Evolutionary conservation across 1,140 invertebrate species (phyloP), one percentile per base, ranked within the genome.

Genomic region (Trachymyrmex cornetzi): DNA sequence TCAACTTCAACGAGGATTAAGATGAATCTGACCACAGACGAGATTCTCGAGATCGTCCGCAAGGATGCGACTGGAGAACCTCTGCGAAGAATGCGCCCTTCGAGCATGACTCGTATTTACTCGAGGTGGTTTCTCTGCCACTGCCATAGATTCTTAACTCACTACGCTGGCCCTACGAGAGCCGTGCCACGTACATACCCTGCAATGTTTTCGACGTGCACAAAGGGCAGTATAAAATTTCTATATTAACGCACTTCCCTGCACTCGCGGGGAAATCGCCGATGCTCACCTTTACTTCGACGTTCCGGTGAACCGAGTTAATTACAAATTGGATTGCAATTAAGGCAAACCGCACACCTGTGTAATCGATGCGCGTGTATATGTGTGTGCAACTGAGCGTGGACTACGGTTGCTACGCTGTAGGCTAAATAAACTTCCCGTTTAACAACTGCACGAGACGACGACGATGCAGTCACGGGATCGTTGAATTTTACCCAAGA

Each of bases 31-130:
- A 74, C 19, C 14, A 24, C 38, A 59, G 53, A 48, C 6, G 61
- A 50, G 66, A 55, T 85, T 48, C 57, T 53, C 82, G 38, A 34
- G 57, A 66, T 30, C 48, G 27, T 19, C 16, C 74, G 16, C 61
- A 11, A 53, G 75, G 77, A 81, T 50, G 48, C 66, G 63, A 72
- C 82, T 77, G 90, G 91, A 93, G 92, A 93, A 91, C 89, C 92
- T 90, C 88, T 92, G 92, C 88, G 86, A 89, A 89, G 92, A 93
- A 93, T 93, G 92, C 89, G 89, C 92, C 90, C 87, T 90, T 66
- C 81, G 86, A 92, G 92, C 92, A 93, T 93, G 92, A 93, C 92
- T 93, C 88, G 92, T 92, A 92, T 93, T 92, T 90, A 91, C 92
- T 77, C 64, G 90, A 71, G 79, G 86, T 44, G 72, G 87, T 88